phyloP scores from a whole-genome alignment of 2,113 vertebrate genomes.

The Chiloscyllium plagiosum region DNA sequence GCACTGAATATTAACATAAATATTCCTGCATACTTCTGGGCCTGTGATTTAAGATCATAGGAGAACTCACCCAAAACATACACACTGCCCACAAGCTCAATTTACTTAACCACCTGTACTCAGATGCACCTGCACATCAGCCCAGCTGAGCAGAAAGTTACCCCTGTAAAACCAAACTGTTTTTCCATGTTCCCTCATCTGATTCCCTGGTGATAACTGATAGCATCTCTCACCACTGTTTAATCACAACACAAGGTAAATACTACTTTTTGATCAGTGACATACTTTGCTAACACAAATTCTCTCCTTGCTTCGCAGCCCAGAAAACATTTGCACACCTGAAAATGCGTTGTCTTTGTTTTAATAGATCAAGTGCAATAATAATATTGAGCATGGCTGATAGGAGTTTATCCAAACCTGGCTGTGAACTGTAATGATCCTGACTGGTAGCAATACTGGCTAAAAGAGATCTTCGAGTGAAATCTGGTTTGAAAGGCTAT shows the following conservation, averaged over 20 bases:
- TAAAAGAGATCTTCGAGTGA: too few relatives aligned
- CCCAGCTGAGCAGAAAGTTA: neutral
- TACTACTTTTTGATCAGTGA: neutral
- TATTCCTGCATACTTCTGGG: neutral
- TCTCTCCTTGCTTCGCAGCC: neutral
- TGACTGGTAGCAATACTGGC: too few relatives aligned
- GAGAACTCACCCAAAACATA: neutral
- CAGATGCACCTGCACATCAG: neutral
- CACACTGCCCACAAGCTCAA: neutral
- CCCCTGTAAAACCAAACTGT: neutral
- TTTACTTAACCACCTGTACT: neutral
- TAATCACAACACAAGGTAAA: neutral
- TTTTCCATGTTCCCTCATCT: neutral
- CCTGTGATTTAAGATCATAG: neutral
- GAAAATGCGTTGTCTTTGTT: neutral
- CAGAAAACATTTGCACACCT: neutral
- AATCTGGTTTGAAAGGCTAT: too few relatives aligned
- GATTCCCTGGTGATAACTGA: neutral
- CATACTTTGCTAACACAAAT: neutral
- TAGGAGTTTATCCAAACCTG: neutral
- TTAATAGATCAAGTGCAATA: neutral
- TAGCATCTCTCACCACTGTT: neutral
- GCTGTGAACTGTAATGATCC: neutral
- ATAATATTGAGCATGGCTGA: neutral
- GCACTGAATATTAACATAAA: neutral